Evolutionary conservation across 2,888 invertebrate species (phyloP).

Genomic region (Oxytorus armatus): DNA sequence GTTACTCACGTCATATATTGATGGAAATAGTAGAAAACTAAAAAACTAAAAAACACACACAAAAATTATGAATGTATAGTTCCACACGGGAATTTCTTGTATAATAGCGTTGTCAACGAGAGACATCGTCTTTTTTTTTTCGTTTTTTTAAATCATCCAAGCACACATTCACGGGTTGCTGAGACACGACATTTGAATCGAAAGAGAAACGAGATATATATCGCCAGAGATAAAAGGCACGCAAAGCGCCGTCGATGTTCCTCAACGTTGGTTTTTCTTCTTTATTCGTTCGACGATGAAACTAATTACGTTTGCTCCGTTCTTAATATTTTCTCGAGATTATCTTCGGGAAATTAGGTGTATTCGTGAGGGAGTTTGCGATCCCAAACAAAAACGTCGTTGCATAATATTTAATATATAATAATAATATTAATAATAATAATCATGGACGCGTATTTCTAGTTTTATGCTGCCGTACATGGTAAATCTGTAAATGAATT

Average conservation of each 20-base stretch:
- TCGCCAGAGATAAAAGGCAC: neutral
- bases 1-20: conserved; percentile 87
- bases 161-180: conserved; percentile 39
- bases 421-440: conserved; percentile 32
- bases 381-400: conserved; percentile 16
- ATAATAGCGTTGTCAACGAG: conserved; percentile 70
- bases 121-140: conserved; percentile 71
- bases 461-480: conserved; percentile 47
- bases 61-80: conserved; percentile 28
- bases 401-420: conserved; percentile 36
- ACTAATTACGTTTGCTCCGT: neutral
- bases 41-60: neutral
- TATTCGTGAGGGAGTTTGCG: neutral
- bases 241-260: conserved; percentile 53
- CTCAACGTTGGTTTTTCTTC: conserved; percentile 23
- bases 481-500: conserved; percentile 71
- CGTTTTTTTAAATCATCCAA: conserved; percentile 39
- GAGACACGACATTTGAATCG: conserved; percentile 6
- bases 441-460: conserved; percentile 22
- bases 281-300: conserved; percentile 17
- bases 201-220: neutral
- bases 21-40: conserved; percentile 61
- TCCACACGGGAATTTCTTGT: conserved; percentile 59
- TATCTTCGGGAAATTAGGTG: neutral
- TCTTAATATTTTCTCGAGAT: neutral